Conservation (phyloP, 37 sponge, comb jelly and placozoan genomes). For the Aplysina aerophoba region DNA sequence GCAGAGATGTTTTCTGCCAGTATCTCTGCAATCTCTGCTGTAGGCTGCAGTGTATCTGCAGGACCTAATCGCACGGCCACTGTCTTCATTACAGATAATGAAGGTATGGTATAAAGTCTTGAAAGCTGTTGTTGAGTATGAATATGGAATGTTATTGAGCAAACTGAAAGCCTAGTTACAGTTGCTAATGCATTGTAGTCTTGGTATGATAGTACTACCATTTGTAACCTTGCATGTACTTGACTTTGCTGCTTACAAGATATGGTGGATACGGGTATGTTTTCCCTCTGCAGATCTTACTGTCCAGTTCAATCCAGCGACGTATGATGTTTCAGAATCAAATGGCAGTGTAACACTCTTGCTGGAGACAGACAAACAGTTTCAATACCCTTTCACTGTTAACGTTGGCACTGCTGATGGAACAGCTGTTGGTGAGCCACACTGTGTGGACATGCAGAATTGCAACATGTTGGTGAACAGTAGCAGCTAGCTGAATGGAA, state of each 20-base stretch:
- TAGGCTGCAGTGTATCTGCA: not conserved
- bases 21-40: not conserved
- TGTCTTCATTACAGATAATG: constrained; percentile 12
- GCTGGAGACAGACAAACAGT: not conserved
- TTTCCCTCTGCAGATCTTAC: too few relatives aligned
- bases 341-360: not conserved
- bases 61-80: constrained; percentile 7
- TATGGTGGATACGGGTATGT: too few relatives aligned
- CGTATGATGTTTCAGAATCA: not conserved
- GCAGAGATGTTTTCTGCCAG: constrained; percentile 40
- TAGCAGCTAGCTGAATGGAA: too few relatives aligned
- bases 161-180: too few relatives aligned
- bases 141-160: too few relatives aligned
- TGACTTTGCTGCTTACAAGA: too few relatives aligned
- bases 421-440: constrained; percentile 1
- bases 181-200: too few relatives aligned
- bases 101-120: not conserved
- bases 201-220: too few relatives aligned
- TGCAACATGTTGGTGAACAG: too few relatives aligned
- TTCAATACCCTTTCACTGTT: not conserved
- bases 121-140: too few relatives aligned
- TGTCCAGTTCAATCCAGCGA: not conserved
- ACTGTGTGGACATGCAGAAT: not conserved
- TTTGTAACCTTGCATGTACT: too few relatives aligned
- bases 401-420: not conserved